Evolutionary conservation across 2,888 invertebrate genomes (phyloP).

Genomic region (Apocheima hispidaria): DNA sequence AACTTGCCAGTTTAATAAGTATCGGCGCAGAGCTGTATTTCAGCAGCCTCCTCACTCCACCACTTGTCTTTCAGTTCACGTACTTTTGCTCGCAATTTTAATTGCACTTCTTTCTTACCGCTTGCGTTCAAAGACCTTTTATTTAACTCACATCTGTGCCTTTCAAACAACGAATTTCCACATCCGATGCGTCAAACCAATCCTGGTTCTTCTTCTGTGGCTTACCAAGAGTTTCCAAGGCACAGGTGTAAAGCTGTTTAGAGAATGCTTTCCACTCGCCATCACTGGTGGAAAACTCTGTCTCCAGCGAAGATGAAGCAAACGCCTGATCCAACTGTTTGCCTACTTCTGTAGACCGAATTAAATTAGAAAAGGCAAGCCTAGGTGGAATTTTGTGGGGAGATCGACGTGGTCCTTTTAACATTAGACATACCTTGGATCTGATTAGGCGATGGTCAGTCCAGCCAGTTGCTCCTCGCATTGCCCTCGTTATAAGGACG

Average conservation of each 20-base stretch:
- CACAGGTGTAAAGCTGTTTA: background rate
- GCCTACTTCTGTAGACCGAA: background rate
- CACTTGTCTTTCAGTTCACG: too few species aligned
- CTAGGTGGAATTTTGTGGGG: background rate
- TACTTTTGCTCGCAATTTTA: too few species aligned
- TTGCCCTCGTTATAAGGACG: constrained; percentile 3
- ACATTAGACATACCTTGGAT: background rate
- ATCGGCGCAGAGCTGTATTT: too few species aligned
- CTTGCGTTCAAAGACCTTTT: too few species aligned
- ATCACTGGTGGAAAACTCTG: background rate
- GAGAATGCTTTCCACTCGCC: background rate
- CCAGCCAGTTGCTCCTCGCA: constrained; percentile 2
- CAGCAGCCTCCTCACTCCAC: too few species aligned
- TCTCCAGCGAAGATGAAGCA: background rate
- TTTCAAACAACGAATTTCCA: background rate
- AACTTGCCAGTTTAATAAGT: too few species aligned
- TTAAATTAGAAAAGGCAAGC: background rate
- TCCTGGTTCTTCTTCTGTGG: constrained; percentile 1
- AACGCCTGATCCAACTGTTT: background rate
- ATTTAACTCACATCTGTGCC: too few species aligned
- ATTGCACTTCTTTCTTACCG: too few species aligned
- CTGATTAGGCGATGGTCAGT: background rate
- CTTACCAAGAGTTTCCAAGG: background rate
- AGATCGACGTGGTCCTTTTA: background rate
- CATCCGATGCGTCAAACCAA: constrained; percentile 10